Evolutionary conservation across 2,113 vertebrate species (phyloP), one percentile per base, ranked within the genome.

Genomic region (Anser cygnoides): DNA sequence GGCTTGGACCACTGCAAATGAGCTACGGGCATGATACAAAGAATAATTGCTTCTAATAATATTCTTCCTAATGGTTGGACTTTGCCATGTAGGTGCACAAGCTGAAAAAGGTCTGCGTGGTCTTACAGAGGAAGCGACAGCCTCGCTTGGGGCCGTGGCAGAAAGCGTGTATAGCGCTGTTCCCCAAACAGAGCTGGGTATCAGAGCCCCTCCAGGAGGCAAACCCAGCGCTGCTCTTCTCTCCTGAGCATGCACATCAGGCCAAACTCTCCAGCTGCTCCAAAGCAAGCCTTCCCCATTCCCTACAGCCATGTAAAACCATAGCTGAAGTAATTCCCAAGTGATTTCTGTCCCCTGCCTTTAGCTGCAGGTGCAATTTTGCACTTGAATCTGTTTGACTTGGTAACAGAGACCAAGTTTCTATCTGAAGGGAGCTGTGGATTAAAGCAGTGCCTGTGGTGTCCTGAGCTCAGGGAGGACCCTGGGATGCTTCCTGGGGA

Each of bases 1-100:
- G 52, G 26, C 33, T 54, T 55, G 1, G 5, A 37, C 37, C 20
- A 31, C 58, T 49, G 17, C 0, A 0, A 63, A 33, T 0, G n/a
- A 82, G n/a, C 22, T 72, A 16, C 8, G 22, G 37, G 13, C 28
- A 3, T 0, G 2, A 1, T 37, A 62, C 10, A 66, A n/a, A 93
- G 41, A 78, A 35, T 33, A 75, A 93, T 41, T 62, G 8, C 13
- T 85, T 55, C 58, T 55, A 33, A 16, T 20, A 58, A 75, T 8
- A 10, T 83, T 65, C 37, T 87, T 35, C 39, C 54, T 33, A 4
- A 61, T 1, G 22, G 10, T 20, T 71, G 50, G 46, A 3, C 63
- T 77, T 63, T 50, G 76, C 25, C 50, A 2, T 18, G n/a, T 8
- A 9, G 54, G 84, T 28, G 46, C 33, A 7, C 2, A 23, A 63